phyloP scores from a whole-genome alignment of 2,888 invertebrate genomes.

The Leptinotarsa peninsularis region DNA sequence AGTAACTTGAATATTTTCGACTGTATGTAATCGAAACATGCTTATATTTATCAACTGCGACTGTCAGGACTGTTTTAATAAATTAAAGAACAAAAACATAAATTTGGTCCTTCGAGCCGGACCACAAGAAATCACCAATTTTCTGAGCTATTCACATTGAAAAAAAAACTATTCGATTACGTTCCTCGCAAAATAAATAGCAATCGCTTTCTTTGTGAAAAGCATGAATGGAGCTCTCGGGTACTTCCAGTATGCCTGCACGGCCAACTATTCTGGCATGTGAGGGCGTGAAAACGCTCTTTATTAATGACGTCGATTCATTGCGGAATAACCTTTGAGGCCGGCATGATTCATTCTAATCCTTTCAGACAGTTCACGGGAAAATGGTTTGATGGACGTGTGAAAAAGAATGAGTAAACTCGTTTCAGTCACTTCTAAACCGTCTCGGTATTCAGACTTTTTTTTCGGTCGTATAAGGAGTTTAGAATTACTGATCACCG shows the following conservation, averaged over 20 bases:
- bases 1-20: too few relatives aligned
- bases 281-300: background rate
- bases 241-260: background rate
- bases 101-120: slow-evolving; percentile 11
- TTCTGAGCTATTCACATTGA: too few relatives aligned
- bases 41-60: too few relatives aligned
- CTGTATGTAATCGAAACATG: too few relatives aligned
- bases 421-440: background rate
- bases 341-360: background rate
- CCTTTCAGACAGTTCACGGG: slow-evolving; percentile 6
- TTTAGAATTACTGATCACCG: too few relatives aligned
- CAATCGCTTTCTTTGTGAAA: background rate
- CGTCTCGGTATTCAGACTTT: background rate
- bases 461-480: background rate
- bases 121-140: background rate
- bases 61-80: too few relatives aligned
- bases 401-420: slow-evolving; percentile 4
- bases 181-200: background rate
- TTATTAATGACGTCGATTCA: slow-evolving; percentile 12
- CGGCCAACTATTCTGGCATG: background rate
- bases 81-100: background rate
- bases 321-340: slow-evolving; percentile 1
- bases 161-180: too few relatives aligned
- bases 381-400: slow-evolving; percentile 1
- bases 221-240: background rate